phyloP scores from a whole-genome alignment of 2,113 vertebrate genomes.

The Ahaetulla prasina region DNA sequence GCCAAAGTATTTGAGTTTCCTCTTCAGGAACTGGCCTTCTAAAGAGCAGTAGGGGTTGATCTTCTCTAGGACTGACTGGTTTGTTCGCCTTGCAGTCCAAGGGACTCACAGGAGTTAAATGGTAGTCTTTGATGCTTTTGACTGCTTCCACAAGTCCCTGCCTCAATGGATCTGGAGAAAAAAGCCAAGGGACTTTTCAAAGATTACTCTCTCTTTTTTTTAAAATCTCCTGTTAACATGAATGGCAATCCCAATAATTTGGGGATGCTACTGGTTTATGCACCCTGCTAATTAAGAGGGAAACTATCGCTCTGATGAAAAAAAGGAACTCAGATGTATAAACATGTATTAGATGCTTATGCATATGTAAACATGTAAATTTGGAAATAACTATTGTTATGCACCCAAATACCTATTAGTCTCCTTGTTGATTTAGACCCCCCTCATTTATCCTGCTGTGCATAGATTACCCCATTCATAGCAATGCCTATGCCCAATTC shows the following conservation, averaged over 20 bases:
- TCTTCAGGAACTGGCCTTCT: too few species aligned
- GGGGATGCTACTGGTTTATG: neutral
- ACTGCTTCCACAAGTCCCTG: neutral
- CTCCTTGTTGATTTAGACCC: neutral
- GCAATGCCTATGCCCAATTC: neutral
- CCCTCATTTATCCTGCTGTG: neutral
- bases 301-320: neutral
- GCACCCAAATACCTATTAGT: neutral
- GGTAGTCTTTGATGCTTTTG: neutral
- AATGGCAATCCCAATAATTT: neutral
- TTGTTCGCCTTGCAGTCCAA: too few species aligned
- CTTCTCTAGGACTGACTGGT: too few species aligned
- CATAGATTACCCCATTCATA: neutral
- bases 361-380: neutral
- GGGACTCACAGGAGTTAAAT: too few species aligned
- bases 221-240: neutral
- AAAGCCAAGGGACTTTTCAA: neutral
- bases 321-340: neutral
- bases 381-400: neutral
- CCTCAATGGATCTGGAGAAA: neutral
- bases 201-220: neutral
- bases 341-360: neutral
- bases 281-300: neutral
- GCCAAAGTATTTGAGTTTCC: too few species aligned
- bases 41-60: too few species aligned